A percentile compares a stretch with the other conserved stretches of the same genome.
These are phyloP conservation scores for Equus quagga DNA, from an alignment of 2,113 vertebrate species.

Conservation along the genomic window DNA sequence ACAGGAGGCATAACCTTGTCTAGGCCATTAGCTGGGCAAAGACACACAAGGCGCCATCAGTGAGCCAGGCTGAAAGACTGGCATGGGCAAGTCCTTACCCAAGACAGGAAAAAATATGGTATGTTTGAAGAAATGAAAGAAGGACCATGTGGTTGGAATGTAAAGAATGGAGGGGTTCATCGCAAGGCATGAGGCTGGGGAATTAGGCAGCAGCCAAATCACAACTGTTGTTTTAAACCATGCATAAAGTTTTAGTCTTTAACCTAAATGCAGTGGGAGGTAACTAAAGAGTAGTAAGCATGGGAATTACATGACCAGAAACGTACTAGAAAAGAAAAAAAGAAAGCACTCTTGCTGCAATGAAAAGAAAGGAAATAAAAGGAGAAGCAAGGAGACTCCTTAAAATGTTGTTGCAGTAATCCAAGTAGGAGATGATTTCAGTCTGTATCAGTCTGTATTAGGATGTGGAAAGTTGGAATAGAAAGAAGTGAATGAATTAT, in stretches of 20 bases:
- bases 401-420: neutral
- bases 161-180: neutral
- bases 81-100: neutral
- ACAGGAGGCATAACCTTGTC: neutral
- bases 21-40: neutral
- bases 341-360: neutral
- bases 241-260: neutral
- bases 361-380: neutral
- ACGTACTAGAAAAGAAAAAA: neutral
- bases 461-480: neutral
- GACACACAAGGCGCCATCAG: accelerated
- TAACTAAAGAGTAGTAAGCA: neutral
- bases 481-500: neutral
- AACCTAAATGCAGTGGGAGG: neutral
- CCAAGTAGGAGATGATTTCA: neutral
- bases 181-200: neutral
- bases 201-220: neutral
- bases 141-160: neutral
- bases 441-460: neutral
- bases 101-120: neutral
- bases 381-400: neutral
- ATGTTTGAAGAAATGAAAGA: neutral
- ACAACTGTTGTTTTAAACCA: neutral
- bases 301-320: neutral
- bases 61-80: neutral